Percentiles rank a stretch among this genome's conserved stretches.
Conservation (phyloP, 2,113 vertebrate genomes). For the Heterochromis multidens region DNA sequence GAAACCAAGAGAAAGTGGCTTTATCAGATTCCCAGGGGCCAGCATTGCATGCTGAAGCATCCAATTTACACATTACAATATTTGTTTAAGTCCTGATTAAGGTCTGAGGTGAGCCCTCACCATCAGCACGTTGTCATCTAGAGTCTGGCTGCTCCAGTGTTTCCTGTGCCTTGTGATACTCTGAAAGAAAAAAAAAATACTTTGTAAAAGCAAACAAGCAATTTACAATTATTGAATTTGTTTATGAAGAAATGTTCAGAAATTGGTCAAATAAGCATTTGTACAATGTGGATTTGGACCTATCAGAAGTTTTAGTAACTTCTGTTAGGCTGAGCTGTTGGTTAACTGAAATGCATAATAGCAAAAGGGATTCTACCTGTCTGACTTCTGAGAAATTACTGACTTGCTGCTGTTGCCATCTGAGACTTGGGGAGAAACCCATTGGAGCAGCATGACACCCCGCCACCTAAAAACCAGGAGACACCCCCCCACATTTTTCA, state of each 20-base stretch:
- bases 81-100: background rate
- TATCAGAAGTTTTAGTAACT: background rate
- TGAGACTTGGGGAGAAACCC: slow-evolving; percentile 87
- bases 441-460: slow-evolving; percentile 88
- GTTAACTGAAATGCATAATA: background rate
- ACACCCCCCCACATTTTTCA: background rate
- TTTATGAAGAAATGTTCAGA: background rate
- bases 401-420: slow-evolving; percentile 93
- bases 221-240: background rate
- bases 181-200: slow-evolving; percentile 71
- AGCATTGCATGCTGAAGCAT: background rate
- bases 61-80: background rate
- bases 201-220: background rate
- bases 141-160: slow-evolving; percentile 86
- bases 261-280: background rate
- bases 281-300: background rate
- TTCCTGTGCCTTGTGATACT: slow-evolving; percentile 86
- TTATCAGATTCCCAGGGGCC: background rate
- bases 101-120: slow-evolving; percentile 67
- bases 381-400: slow-evolving; percentile 81
- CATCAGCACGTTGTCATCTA: slow-evolving; percentile 92
- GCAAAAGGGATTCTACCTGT: slow-evolving; percentile 46
- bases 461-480: slow-evolving; percentile 75
- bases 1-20: background rate
- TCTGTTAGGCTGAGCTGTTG: background rate